phyloP scores from a whole-genome alignment of 2,113 vertebrate species.

The Porphyrio hochstetteri region DNA sequence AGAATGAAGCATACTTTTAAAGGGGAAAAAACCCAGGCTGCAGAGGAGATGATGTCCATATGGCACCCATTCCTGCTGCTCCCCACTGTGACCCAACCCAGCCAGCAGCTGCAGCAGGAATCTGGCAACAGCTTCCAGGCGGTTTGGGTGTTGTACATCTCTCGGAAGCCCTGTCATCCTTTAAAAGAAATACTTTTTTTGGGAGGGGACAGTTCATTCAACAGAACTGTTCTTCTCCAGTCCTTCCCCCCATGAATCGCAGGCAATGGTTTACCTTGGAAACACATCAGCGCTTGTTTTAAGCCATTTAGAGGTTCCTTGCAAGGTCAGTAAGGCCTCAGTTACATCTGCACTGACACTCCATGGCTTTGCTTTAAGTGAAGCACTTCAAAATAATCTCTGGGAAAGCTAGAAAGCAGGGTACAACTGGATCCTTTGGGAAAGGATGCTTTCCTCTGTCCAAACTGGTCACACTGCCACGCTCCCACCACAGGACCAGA shows the following conservation, averaged over 20 bases:
- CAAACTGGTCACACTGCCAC: neutral
- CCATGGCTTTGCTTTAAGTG: neutral
- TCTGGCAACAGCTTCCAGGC: neutral
- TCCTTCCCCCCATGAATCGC: neutral
- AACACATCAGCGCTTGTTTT: neutral
- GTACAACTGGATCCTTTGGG: neutral
- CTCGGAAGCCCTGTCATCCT: neutral
- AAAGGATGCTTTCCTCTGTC: neutral
- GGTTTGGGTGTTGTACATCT: neutral
- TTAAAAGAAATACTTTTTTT: neutral
- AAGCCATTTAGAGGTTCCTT: neutral
- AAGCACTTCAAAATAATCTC: neutral
- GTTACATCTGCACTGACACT: neutral
- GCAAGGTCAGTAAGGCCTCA: neutral
- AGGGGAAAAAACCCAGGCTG: constrained; percentile 43
- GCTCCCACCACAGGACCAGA: neutral
- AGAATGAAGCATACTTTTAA: constrained; percentile 36
- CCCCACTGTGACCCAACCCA: neutral
- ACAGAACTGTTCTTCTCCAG: neutral
- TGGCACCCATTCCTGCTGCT: constrained; percentile 49
- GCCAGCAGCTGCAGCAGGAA: constrained; percentile 7
- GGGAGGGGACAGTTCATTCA: neutral
- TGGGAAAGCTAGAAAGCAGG: neutral
- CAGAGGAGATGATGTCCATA: constrained; percentile 69
- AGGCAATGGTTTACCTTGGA: constrained; percentile 41